Evolutionary conservation across 1,140 invertebrate species (phyloP).

Genomic region (Leptinotarsa defecta): DNA sequence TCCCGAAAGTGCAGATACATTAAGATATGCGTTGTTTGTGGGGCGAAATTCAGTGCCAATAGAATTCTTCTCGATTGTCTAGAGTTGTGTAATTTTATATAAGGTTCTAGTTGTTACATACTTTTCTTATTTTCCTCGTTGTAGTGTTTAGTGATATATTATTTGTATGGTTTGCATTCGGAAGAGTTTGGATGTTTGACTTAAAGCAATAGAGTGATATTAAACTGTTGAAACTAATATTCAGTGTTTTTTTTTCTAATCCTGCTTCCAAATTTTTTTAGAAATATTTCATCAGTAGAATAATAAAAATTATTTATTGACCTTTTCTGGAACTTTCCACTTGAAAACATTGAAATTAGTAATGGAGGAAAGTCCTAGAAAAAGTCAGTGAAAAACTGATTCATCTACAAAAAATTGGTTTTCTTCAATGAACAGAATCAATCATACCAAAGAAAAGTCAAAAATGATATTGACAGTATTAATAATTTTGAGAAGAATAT

Average conservation of each 20-base stretch:
- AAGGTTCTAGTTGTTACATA: conserved; percentile 10
- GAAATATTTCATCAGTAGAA: too few relatives aligned
- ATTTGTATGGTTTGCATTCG: background rate
- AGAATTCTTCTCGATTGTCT: conserved; percentile 1
- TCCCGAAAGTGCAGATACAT: background rate
- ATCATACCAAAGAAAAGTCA: too few relatives aligned
- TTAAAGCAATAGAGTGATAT: conserved; percentile 22
- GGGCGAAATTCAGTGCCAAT: conserved; percentile 15
- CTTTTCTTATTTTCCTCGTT: background rate
- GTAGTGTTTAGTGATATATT: conserved; percentile 8
- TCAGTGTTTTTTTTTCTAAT: background rate
- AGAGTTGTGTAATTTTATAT: conserved; percentile 7
- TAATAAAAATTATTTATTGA: too few relatives aligned
- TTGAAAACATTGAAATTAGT: too few relatives aligned
- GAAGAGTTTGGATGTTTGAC: conserved; percentile 4
- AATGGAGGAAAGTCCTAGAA: too few relatives aligned
- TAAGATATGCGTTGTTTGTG: background rate
- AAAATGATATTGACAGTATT: too few relatives aligned
- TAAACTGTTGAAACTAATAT: conserved; percentile 22
- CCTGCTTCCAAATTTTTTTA: too few relatives aligned
- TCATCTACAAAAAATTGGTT: too few relatives aligned
- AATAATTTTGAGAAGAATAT: too few relatives aligned
- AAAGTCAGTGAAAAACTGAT: too few relatives aligned
- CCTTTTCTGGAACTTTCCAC: too few relatives aligned
- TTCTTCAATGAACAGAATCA: too few relatives aligned